These are phyloP conservation scores for Bugulina stolonifera DNA, from an alignment of 2,888 invertebrate species.

Conservation along the genomic window DNA sequence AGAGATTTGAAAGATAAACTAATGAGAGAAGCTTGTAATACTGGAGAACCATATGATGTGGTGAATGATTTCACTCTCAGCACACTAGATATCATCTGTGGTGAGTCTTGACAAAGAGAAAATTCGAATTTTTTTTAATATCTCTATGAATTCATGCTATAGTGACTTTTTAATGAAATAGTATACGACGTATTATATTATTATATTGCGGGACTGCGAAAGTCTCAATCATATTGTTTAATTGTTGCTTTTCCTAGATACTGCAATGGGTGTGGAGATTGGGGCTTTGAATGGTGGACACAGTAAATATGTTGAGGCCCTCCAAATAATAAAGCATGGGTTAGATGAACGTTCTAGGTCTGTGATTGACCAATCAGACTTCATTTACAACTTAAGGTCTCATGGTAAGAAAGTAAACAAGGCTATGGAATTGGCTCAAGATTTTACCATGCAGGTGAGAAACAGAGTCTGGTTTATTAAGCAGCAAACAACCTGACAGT, in stretches of 20 bases:
- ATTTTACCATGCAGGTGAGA: neutral
- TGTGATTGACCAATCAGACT: neutral
- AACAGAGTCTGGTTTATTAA: too few species aligned
- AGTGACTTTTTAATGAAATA: too few species aligned
- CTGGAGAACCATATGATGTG: slow-evolving; percentile 55
- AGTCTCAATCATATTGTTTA: too few species aligned
- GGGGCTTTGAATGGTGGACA: slow-evolving; percentile 67
- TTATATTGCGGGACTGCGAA: too few species aligned
- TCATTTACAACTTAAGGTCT: neutral
- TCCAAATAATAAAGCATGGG: slow-evolving; percentile 42
- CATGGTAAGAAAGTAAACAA: neutral
- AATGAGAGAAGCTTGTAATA: slow-evolving; percentile 35
- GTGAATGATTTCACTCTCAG: slow-evolving; percentile 62
- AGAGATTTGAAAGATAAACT: slow-evolving; percentile 60
- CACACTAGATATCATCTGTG: slow-evolving; percentile 65
- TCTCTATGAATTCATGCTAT: too few species aligned
- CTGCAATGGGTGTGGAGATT: slow-evolving; percentile 74
- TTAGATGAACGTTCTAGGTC: neutral
- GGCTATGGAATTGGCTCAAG: neutral
- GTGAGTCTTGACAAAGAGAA: too few species aligned
- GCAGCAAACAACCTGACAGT: too few species aligned
- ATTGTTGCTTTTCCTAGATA: too few species aligned
- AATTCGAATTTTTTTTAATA: too few species aligned
- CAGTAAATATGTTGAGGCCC: slow-evolving; percentile 69
- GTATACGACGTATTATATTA: too few species aligned